Evolutionary conservation across 2,113 vertebrate species (phyloP), one percentile per base, ranked within the genome.

Genomic region (Dryoscopus gambensis): DNA sequence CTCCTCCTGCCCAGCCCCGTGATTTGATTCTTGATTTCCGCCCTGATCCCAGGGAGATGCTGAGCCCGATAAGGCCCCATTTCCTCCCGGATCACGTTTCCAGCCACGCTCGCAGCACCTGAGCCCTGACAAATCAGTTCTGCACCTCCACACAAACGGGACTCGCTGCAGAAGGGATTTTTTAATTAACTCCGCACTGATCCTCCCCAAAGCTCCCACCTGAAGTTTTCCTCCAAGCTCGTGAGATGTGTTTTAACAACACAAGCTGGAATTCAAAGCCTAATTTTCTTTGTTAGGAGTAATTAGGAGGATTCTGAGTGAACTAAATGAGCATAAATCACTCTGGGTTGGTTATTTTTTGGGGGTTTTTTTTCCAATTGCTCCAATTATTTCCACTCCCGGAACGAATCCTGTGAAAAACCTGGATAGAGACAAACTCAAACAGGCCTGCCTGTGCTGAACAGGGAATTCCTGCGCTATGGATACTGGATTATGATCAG

Each of bases 71-170:
- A 86, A 60, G 33, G 8, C 2, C 44, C 14, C 63, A 9, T 86
- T 92, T 90, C 80, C 94, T 92, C 65, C 47, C 9, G 55, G 55
- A 17, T 92, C 85, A 30, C 28, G 0, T 84, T 81, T 11, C 77
- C 89, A 89, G 60, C 49, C 90, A 73, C 42, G 11, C 75, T 70
- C 35, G 2, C 27, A 33, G 40, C 53, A 55, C 18, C 56, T 79
- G 47, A 52, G 87, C 95, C 64, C 35, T 81, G 86, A 78, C 88
- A 50, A 37, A 93, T 40, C 63, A 5, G 28, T 28, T 73, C 69
- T 76, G 46, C 44, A 7, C 67, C 47, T 24, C 27, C 68, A 69
- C 22, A 22, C 85, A 63, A 62, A 55, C 57, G 11, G 69, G 15
- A 56, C 25, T 37, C 31, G 8, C 65, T 27, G 17, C 21, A 35